These are phyloP conservation scores for Autographa gamma DNA, from an alignment of 2,888 invertebrate genomes.

Conservation along the genomic window DNA sequence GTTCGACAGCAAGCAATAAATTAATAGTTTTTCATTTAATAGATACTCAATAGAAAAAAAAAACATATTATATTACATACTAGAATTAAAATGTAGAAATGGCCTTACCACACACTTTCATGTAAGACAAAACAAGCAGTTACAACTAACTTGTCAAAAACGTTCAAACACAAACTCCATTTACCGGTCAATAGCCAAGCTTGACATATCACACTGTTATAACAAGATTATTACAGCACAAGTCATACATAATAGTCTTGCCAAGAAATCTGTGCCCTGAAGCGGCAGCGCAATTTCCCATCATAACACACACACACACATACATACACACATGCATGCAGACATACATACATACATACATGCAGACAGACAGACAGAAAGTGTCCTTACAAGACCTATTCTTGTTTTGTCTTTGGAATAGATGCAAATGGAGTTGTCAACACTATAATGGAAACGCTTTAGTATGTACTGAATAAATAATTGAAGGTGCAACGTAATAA, in stretches of 20 bases:
- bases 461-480: background rate
- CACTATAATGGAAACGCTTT: constrained; percentile 19
- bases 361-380: constrained; percentile 2
- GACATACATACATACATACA: background rate
- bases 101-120: background rate
- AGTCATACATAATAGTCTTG: constrained; percentile 25
- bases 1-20: too few relatives aligned
- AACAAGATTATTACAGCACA: constrained; percentile 35
- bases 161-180: constrained; percentile 5
- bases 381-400: constrained; percentile 3
- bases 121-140: constrained; percentile 26
- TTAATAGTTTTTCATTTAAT: too few relatives aligned
- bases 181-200: constrained; percentile 12
- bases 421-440: constrained; percentile 4
- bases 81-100: too few relatives aligned
- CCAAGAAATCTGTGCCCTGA: constrained; percentile 30
- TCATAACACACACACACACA: constrained; percentile 30
- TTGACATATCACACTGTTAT: constrained; percentile 31
- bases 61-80: too few relatives aligned
- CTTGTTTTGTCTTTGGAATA: constrained; percentile 31
- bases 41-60: too few relatives aligned
- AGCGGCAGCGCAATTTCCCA: constrained; percentile 27
- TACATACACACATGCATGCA: background rate
- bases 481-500: background rate
- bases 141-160: constrained; percentile 18